Base-by-base conservation (phyloP, 2,888 invertebrate genomes). In the Aphrophora alni region DNA sequence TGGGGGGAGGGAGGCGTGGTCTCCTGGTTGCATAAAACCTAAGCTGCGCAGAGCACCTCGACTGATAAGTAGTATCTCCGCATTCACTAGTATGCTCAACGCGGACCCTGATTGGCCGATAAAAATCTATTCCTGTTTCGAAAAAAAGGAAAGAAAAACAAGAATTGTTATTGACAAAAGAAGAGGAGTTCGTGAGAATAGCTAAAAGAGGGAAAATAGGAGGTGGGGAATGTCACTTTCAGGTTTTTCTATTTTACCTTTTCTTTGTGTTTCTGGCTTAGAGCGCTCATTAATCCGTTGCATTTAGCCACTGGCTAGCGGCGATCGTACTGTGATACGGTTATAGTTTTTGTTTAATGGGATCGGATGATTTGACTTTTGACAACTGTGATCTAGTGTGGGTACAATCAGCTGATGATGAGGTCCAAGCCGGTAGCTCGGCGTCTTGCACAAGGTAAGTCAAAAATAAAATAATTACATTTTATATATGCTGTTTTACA, bases 361-460 rank as follows among this genome's bases (percentile, higher is more conserved):
- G 33, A 33, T 10, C 33, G 33, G 33, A 4, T 33, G 33, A 33
- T 7, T 33, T 33, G 10, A 10, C 10, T 33, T 7, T 44, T 14
- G 44, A 44, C 44, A 44, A 14, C 44, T 44, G 44, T 44, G 44
- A 44, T 44, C 44, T 44, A 44, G 44, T 44, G 44, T 14, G 44
- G 44, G 44, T 2, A 4, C 2, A 44, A 44, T 10, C 44, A 44
- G 44, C 44, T 44, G 44, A 68, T 68, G 51, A 81, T 81, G 81
- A 75, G 81, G 71, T 81, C 78, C 51, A 81, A 81, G 59, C 81
- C 81, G 12, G 78, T 81, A 44, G 81, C 81, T 1, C 78, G 81
- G 17, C 74, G 70, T 21, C 71, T 81, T 3, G n/a, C 77, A 17
- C 81, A 78, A 68, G 81, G 81, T 81, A 28, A 78, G 80, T n/a